Base-by-base conservation (phyloP, 2,797 vertebrate genomes). In the Scolopax rusticola region DNA sequence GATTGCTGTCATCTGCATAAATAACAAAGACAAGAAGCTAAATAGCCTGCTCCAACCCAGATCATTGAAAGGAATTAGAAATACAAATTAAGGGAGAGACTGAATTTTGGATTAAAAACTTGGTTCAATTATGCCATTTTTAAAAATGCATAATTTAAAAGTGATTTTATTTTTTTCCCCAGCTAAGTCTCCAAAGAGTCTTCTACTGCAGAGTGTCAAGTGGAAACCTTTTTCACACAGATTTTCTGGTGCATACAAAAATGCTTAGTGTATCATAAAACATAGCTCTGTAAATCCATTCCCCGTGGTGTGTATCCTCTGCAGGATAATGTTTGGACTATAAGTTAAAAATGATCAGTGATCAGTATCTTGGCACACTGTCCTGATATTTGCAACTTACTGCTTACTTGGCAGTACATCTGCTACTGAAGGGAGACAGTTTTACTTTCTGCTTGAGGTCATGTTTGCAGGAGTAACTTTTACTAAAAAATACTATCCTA, bases 341-440 rank as follows among this genome's bases (percentile, higher is more conserved):
- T 50, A 91, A 90, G 43, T 92, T 89, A 79, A 94, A 94, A 95
- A 90, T 65, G 8, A 89, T 84, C 78, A 83, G 76, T 61, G 53
- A 91, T 93, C 76, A 93, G 79, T 75, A 89, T 17, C 83, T 86
- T 90, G 89, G 59, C 67, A 69, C 30, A 23, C 28, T 65, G 38
- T 54, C 51, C 20, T 61, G 57, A 38, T 81, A 89, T 69, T 76
- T 87, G 45, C 30, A 84, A 50, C 4, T 4, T 18, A 40, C 79
- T 69, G 45, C 67, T 93, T 91, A 57, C 43, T 92, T 75, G 53
- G 87, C 69, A 73, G 82, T 75, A 77, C 65, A n/a, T 84, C 73
- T 86, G 69, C 38, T 81, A 24, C 50, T 81, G 54, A 85, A 59
- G 15, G 30, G 63, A 93, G n/a, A 76, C 0, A 2, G 17, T 63